A percentile compares a stretch with the other conserved stretches of the same genome.
Evolutionary conservation across 2,888 invertebrate genomes (phyloP).

Genomic region (Shargacucullia verbasci): DNA sequence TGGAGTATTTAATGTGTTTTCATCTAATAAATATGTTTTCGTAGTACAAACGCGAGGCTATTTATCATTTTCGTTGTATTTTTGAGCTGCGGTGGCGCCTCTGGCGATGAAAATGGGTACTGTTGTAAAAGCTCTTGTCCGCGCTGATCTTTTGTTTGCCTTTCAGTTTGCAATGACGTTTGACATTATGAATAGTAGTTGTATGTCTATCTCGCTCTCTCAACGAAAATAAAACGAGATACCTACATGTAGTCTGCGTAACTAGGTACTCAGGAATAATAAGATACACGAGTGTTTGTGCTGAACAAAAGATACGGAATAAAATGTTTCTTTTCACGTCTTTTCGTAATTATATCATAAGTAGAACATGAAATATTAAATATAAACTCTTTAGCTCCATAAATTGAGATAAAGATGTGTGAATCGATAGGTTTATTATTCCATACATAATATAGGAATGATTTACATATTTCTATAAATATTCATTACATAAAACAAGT

Average conservation of each 20-base stretch:
- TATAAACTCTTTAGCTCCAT: too few relatives aligned
- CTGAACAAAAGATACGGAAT: constrained; percentile 24
- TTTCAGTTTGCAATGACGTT: constrained; percentile 58
- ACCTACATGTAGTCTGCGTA: constrained; percentile 32
- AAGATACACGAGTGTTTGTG: constrained; percentile 24
- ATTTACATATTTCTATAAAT: too few relatives aligned
- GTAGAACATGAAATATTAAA: background rate
- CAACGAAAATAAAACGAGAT: constrained; percentile 53
- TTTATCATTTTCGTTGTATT: constrained; percentile 52
- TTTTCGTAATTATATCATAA: background rate
- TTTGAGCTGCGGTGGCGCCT: constrained; percentile 54
- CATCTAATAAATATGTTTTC: constrained; percentile 53
- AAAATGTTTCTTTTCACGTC: constrained; percentile 9
- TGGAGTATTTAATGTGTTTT: constrained; percentile 47
- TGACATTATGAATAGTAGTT: constrained; percentile 59
- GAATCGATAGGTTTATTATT: too few relatives aligned
- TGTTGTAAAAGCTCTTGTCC: constrained; percentile 56
- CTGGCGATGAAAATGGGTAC: constrained; percentile 63
- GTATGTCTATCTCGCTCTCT: constrained; percentile 47
- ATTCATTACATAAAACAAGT: too few relatives aligned
- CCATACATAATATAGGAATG: too few relatives aligned
- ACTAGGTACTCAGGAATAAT: constrained; percentile 39
- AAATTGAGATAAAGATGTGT: too few relatives aligned
- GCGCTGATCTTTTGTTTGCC: constrained; percentile 56
- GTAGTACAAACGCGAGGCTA: constrained; percentile 33